Evolutionary conservation across 2,888 invertebrate genomes (phyloP), one percentile per base, ranked within the genome.

Genomic region (Synanthedon formicaeformis): DNA sequence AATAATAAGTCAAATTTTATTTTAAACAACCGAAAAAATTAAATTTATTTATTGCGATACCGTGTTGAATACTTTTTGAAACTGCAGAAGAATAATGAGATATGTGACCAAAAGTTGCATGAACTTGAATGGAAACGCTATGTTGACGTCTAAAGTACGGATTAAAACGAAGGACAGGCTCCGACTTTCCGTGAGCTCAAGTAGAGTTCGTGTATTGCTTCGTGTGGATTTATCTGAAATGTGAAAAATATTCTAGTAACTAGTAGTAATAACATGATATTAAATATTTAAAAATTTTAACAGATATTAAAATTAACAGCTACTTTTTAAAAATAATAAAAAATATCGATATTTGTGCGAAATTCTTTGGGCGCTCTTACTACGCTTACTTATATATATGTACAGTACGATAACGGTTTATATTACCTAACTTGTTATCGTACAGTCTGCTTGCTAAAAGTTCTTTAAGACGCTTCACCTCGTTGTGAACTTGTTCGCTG

Each of bases 391-490:
- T 34, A 34, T 27, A 45, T 45, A 3, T 41, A n/a, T 41, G 4
- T 18, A 18, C 18, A 18, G 18, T 18, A 18, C 18, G 8, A 41
- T 45, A 45, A 45, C 6, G 4, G n/a, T 13, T 45, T n/a, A 45
- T 45, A 45, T 8, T 18, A 75, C 76, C 78, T 13, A 81, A 61
- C 59, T 72, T 69, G 53, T 77, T 75, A 51, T 78, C 80, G 56
- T 79, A 80, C 4, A 83, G 71, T 27, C 71, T 69, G 3, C 73
- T 71, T 16, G 78, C 74, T 1, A 83, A 60, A n/a, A 77, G 61
- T 51, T 78, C 75, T 12, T 71, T 61, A 2, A 81, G 59, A 3
- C 62, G 60, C 10, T 62, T 60, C 3, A 76, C 78, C 54, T 81
- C 71, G 2, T 58, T 63, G 41, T 74, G 70, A 0, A 80, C 66